These are phyloP conservation scores for Ptilonorhynchus violaceus DNA, from an alignment of 2,113 vertebrate genomes.

Conservation along the genomic window DNA sequence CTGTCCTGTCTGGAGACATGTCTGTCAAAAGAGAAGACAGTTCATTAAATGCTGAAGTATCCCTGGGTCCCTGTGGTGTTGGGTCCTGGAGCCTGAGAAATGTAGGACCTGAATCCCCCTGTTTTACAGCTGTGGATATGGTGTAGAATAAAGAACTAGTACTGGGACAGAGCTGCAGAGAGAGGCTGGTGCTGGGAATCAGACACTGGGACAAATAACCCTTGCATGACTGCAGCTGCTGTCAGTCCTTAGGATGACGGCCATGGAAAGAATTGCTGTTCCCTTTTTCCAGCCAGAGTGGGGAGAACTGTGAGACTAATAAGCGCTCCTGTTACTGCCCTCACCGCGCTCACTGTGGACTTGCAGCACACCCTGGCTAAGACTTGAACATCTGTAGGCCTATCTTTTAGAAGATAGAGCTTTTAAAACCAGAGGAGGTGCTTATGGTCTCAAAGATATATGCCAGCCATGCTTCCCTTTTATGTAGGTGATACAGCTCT, in stretches of 20 bases:
- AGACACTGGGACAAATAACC: background rate
- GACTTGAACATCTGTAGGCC: background rate
- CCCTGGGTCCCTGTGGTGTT: background rate
- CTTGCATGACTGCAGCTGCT: background rate
- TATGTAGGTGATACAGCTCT: background rate
- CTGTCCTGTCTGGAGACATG: background rate
- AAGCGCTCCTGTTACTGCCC: background rate
- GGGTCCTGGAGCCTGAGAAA: slow-evolving; percentile 5
- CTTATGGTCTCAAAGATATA: background rate
- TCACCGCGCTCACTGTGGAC: background rate
- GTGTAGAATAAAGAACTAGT: background rate
- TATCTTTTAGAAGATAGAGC: background rate
- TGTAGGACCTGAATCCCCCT: background rate
- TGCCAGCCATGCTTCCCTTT: background rate
- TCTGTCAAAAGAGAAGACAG: slow-evolving; percentile 1
- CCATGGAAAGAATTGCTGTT: background rate
- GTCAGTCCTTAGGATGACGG: accelerated
- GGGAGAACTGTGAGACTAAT: background rate
- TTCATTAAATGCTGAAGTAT: background rate
- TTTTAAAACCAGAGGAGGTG: background rate
- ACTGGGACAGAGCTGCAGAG: background rate
- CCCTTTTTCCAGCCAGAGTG: background rate
- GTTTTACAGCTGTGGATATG: background rate
- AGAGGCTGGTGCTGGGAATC: background rate
- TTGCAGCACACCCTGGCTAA: background rate